Evolutionary conservation across 2,113 vertebrate species (phyloP), one percentile per base, ranked within the genome.

Genomic region (Indri indri): DNA sequence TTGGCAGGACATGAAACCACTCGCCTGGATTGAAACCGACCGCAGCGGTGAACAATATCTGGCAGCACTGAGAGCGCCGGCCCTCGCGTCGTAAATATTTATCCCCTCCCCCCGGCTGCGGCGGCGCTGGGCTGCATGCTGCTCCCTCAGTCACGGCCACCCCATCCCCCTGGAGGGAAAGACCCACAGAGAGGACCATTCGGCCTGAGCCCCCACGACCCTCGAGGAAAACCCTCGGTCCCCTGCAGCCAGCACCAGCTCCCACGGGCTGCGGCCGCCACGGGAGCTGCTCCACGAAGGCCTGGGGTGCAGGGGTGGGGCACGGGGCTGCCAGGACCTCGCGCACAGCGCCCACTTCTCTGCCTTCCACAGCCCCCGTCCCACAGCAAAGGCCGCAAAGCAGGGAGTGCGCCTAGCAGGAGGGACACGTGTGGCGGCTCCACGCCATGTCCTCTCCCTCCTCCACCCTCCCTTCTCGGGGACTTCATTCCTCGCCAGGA

Each of bases 1-100:
- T 88, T 98, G 98, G 98, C 98, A 98, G 90, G 50, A 98, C 95
- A 98, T 98, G 97, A 98, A 98, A 97, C 98, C 92, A 6, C 82
- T 85, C 30, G 94, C 95, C 96, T 70, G 84, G 80, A 96, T 92
- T 88, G 12, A 83, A 77, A 34, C 87, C 16, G 89, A 81, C 50
- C 95, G 76, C 88, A 85, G 80, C 52, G 83, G 91, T 77, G 88
- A 57, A 92, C 96, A 93, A 61, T 61, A 70, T 82, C 63, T 95
- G 96, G 98, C 97, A 82, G 45, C 0, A 90, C 82, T 84, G 30
- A 90, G 14, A 40, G 90, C 73, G 30, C 11, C 23, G 91, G 96
- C 84, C 65, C 1, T 11, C 73, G 76, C 83, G 9, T 47, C 16
- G 63, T 96, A 98, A 98, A 97, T 98, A 97, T 98, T 98, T 98